Evolutionary conservation across 2,113 vertebrate species (phyloP).

Genomic region (Engraulis encrasicolus): DNA sequence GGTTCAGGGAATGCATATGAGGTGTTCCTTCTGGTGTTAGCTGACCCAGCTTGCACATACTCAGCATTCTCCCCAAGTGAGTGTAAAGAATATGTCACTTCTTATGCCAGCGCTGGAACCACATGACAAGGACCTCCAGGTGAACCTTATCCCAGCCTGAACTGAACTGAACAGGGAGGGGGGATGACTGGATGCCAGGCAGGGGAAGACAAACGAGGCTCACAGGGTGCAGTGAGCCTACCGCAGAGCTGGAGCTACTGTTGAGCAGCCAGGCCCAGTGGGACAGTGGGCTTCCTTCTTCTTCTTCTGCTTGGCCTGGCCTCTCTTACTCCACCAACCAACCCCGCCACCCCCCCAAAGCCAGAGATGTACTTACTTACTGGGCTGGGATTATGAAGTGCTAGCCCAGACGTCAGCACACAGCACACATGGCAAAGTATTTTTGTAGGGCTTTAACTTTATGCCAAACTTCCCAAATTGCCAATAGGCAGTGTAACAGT

Average conservation of each 20-base stretch:
- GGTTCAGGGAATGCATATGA: neutral
- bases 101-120: neutral
- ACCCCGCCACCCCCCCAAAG: too few relatives aligned
- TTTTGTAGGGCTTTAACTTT: neutral
- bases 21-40: neutral
- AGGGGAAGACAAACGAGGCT: slow-evolving; percentile 48
- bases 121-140: neutral
- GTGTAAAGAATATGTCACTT: neutral
- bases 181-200: neutral
- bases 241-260: slow-evolving; percentile 54
- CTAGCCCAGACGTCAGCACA: neutral
- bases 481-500: neutral
- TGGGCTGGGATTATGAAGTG: neutral
- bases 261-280: slow-evolving; percentile 31
- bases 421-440: neutral
- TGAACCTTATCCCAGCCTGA: slow-evolving; percentile 3
- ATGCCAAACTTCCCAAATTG: neutral
- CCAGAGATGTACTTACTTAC: neutral
- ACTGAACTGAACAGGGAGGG: neutral
- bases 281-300: neutral
- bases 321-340: neutral
- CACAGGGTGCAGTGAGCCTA: slow-evolving; percentile 31
- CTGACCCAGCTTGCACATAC: neutral
- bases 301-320: neutral
- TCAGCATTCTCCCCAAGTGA: neutral